Percentiles rank a stretch among this genome's conserved stretches.
phyloP scores from a whole-genome alignment of 2,888 invertebrate genomes.

The Dioctria rufipes region DNA sequence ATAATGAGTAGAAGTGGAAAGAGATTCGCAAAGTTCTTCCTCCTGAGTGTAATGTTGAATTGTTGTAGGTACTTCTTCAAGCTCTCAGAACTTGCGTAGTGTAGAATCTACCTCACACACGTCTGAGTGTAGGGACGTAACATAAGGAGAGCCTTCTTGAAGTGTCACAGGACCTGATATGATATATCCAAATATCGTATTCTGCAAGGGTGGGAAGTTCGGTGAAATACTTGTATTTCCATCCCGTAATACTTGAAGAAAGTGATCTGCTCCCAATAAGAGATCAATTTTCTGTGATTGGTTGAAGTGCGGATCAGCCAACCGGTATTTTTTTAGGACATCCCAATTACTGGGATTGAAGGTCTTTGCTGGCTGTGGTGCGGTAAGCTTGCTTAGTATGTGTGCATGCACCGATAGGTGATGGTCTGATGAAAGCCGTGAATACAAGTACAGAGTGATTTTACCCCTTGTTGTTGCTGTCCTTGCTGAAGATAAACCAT shows the following conservation, averaged over 20 bases:
- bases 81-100: slow-evolving; percentile 16
- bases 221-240: background rate
- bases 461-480: background rate
- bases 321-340: background rate
- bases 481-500: background rate
- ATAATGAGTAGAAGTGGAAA: background rate
- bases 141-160: too few relatives aligned
- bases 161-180: background rate
- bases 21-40: background rate
- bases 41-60: background rate
- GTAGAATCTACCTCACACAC: background rate
- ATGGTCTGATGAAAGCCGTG: background rate
- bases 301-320: slow-evolving; percentile 11
- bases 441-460: background rate
- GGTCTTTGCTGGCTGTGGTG: background rate
- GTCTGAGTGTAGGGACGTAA: background rate
- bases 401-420: too few relatives aligned
- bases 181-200: slow-evolving; percentile 20
- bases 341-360: background rate
- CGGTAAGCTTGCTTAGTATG: too few relatives aligned
- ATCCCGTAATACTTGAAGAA: slow-evolving; percentile 1
- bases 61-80: background rate
- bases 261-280: too few relatives aligned
- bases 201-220: background rate
- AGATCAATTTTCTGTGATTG: slow-evolving; percentile 4